A percentile compares a stretch with the other conserved stretches of the same genome.
These are phyloP conservation scores for Dusona sp. DNA, from an alignment of 2,888 invertebrate genomes.

Conservation along the genomic window DNA sequence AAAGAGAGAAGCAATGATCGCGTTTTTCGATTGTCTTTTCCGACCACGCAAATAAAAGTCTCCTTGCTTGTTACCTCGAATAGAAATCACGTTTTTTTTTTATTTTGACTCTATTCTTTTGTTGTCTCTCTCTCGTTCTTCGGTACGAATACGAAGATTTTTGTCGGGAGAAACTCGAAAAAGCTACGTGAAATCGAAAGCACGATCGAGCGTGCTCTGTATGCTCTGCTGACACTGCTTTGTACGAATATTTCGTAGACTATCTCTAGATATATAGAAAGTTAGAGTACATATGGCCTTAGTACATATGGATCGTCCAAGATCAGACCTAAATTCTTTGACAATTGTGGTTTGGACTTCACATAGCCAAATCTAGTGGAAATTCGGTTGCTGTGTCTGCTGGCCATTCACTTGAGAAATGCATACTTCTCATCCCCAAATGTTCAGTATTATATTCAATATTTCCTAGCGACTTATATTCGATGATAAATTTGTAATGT, in stretches of 20 bases:
- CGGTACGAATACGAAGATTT: conserved; percentile 11
- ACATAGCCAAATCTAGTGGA: conserved; percentile 7
- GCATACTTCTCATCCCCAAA: not conserved
- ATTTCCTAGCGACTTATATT: too few relatives aligned
- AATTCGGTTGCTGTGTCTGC: conserved; percentile 4
- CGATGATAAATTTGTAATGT: too few relatives aligned
- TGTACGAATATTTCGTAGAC: conserved; percentile 5
- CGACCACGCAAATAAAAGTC: conserved; percentile 63
- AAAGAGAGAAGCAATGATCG: conserved; percentile 16
- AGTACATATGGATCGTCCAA: conserved; percentile 17
- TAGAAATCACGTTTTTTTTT: conserved; percentile 43
- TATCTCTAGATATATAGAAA: conserved; percentile 16
- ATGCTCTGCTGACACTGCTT: conserved; percentile 27
- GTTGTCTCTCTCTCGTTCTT: not conserved
- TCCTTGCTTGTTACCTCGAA: conserved; percentile 65
- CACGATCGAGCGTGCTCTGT: conserved; percentile 43
- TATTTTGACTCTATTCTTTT: conserved; percentile 4
- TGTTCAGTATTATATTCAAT: too few relatives aligned
- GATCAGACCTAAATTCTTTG: conserved; percentile 37
- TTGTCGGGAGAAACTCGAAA: conserved; percentile 28
- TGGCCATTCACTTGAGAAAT: not conserved
- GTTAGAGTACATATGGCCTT: not conserved
- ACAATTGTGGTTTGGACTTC: not conserved
- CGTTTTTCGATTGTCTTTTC: conserved; percentile 39
- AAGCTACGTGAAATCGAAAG: conserved; percentile 28